These are phyloP conservation scores for Athetis lepigone DNA, from an alignment of 2,888 invertebrate genomes.

Conservation along the genomic window DNA sequence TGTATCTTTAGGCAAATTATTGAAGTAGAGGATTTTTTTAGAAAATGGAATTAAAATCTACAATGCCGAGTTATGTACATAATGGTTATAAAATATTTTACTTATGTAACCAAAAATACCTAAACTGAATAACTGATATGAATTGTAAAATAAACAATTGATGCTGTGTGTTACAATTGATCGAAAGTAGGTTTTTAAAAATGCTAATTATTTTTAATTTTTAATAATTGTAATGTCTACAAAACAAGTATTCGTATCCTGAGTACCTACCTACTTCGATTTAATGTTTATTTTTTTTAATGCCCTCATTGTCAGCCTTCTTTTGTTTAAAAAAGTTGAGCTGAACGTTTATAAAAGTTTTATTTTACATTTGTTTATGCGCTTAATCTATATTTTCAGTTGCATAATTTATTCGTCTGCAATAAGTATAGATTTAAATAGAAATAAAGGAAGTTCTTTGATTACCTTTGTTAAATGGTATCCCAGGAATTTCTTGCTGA, in stretches of 20 bases:
- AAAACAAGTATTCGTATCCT: neutral
- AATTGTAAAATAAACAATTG: neutral
- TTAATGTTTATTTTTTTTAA: neutral
- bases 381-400: too few relatives aligned
- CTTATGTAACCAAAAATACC: constrained; percentile 6
- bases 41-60: neutral
- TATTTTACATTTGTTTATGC: neutral
- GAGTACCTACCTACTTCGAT: neutral
- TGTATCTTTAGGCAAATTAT: neutral
- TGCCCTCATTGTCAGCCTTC: constrained; percentile 13
- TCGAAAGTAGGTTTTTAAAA: neutral
- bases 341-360: neutral
- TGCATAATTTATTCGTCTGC: neutral
- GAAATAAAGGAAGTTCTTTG: too few relatives aligned
- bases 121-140: neutral
- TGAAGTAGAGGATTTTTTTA: neutral
- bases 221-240: neutral
- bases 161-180: neutral
- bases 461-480: too few relatives aligned
- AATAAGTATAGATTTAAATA: too few relatives aligned
- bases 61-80: neutral
- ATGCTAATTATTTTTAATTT: neutral
- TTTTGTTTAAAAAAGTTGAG: constrained; percentile 23
- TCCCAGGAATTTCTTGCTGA: too few relatives aligned
- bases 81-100: neutral